These are phyloP conservation scores for Nematostella vectensis DNA, from an alignment of 92 coral and sea anemone genomes.

Conservation along the genomic window DNA sequence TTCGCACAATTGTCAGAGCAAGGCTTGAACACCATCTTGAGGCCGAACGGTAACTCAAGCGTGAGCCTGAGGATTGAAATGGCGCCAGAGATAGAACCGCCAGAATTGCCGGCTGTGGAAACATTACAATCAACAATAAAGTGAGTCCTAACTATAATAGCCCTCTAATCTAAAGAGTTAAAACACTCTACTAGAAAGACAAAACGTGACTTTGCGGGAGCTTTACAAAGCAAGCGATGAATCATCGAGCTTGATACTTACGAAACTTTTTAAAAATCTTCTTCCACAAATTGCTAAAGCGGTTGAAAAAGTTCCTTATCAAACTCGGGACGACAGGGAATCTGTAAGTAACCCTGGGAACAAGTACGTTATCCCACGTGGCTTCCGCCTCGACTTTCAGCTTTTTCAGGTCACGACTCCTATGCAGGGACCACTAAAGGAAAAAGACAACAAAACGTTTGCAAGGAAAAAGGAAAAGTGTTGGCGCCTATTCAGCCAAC, in stretches of 20 bases:
- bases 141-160: no score
- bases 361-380: slow-evolving; percentile 7
- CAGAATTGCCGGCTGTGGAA: no score
- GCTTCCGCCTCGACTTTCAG: slow-evolving; percentile 15
- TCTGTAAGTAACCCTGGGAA: slow-evolving; percentile 30
- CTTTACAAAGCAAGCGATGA: no score
- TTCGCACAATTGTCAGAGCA: slow-evolving; percentile 23
- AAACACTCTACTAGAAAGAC: no score
- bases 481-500: no score
- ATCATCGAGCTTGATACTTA: no score
- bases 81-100: slow-evolving; percentile 13
- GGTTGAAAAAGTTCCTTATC: slow-evolving; percentile 3
- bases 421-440: slow-evolving; percentile 8
- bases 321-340: slow-evolving; percentile 19
- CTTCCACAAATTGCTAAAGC: slow-evolving; percentile 12
- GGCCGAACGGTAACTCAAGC: slow-evolving; percentile 19
- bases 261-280: slow-evolving; percentile 14
- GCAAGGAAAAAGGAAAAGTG: no score
- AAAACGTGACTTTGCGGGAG: no score
- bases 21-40: slow-evolving; percentile 11
- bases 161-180: no score
- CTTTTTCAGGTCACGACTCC: background rate
- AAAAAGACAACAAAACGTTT: no score
- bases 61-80: slow-evolving; percentile 30
- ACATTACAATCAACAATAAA: no score